Conservation (phyloP, 2,113 vertebrate species). For the Ardeotis arabs region DNA sequence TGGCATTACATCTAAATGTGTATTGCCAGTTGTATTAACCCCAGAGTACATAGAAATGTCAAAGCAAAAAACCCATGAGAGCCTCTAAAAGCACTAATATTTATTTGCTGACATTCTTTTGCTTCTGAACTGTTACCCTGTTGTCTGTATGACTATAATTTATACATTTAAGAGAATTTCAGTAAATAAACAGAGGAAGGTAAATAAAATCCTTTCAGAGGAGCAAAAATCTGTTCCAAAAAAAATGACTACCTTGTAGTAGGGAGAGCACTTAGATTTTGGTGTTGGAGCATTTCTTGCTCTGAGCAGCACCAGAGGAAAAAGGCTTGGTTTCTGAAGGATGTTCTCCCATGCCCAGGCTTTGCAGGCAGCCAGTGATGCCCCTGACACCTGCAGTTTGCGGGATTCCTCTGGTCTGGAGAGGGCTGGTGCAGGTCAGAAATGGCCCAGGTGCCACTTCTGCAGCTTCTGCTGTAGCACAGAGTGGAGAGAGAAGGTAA, state of each 20-base stretch:
- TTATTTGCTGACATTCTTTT: not conserved
- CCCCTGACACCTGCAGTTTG: not conserved
- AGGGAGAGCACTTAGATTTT: not conserved
- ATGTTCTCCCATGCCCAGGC: not conserved
- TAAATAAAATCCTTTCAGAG: slow-evolving; percentile 1
- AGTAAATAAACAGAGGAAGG: not conserved
- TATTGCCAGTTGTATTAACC: not conserved
- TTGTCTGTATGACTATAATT: not conserved
- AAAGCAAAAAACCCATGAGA: not conserved
- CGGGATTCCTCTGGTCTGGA: not conserved
- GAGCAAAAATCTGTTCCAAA: not conserved
- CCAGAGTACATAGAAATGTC: not conserved
- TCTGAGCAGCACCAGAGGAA: not conserved
- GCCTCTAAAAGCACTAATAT: not conserved
- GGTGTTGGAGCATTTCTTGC: not conserved
- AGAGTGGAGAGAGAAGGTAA: not conserved
- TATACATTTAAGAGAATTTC: not conserved
- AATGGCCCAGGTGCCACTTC: not conserved
- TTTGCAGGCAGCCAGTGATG: not conserved
- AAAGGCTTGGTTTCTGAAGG: not conserved
- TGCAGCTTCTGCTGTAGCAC: not conserved
- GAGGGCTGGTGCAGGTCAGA: not conserved
- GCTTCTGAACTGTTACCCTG: not conserved
- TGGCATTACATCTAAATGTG: not conserved
- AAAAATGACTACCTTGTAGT: not conserved